Evolutionary conservation across 1,140 invertebrate species (phyloP).

Genomic region (Zaprionus davidi): DNA sequence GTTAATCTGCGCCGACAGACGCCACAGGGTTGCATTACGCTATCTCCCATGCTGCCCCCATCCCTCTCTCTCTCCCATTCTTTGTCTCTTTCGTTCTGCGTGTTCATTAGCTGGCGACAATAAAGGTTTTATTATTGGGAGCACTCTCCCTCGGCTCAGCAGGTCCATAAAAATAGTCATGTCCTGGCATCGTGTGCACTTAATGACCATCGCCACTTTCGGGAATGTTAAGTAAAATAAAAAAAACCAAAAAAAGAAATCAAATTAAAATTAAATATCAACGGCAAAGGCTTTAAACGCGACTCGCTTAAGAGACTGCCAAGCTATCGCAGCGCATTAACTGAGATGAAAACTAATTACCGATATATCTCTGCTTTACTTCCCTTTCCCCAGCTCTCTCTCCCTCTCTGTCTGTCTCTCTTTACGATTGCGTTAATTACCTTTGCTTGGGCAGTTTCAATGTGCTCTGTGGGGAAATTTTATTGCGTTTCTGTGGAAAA

Average conservation of each 20-base stretch:
- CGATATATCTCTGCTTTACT: constrained; percentile 37
- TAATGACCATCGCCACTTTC: constrained; percentile 61
- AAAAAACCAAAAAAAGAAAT: constrained; percentile 37
- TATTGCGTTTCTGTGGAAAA: constrained; percentile 68
- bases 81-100: not conserved
- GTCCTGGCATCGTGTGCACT: constrained; percentile 56
- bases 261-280: constrained; percentile 73
- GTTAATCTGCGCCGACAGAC: constrained; percentile 66
- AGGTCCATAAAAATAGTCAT: constrained; percentile 63
- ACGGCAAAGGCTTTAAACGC: constrained; percentile 72
- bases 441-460: constrained; percentile 64
- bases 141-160: constrained; percentile 33
- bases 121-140: constrained; percentile 63
- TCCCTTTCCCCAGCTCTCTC: not conserved
- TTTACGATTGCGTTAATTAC: constrained; percentile 75
- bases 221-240: constrained; percentile 27
- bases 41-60: constrained; percentile 1
- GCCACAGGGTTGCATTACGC: constrained; percentile 11
- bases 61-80: not conserved
- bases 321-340: constrained; percentile 71
- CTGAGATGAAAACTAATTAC: constrained; percentile 61
- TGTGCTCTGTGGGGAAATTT: constrained; percentile 56
- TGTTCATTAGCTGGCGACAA: constrained; percentile 70
- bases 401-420: not conserved
- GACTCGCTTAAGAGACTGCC: constrained; percentile 54